Percentiles rank a stretch among this genome's conserved stretches.
Evolutionary conservation across 2,888 invertebrate genomes (phyloP).

Genomic region (Empis livida): DNA sequence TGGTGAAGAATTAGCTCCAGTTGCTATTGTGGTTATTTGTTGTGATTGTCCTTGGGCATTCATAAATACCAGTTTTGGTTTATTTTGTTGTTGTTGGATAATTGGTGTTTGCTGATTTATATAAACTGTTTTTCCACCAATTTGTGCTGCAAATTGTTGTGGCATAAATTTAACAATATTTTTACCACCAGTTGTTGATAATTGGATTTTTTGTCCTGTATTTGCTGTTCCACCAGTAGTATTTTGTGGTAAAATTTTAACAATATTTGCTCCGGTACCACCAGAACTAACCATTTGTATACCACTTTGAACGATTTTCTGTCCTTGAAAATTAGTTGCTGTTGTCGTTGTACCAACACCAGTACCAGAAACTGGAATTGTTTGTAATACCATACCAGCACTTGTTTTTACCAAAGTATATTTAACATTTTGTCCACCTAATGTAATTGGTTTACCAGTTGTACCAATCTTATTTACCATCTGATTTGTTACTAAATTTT

Average conservation of each 20-base stretch:
- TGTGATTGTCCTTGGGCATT: background rate
- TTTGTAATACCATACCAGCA: constrained; percentile 1
- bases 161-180: background rate
- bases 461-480: background rate
- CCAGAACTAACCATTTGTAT: background rate
- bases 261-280: background rate
- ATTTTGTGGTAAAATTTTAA: background rate
- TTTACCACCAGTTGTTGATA: background rate
- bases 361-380: background rate
- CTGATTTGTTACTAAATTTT: background rate
- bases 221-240: background rate
- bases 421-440: constrained; percentile 1
- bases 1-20: background rate
- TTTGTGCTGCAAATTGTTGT: background rate
- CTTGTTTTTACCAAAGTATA: background rate
- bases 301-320: background rate
- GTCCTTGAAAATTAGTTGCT: background rate
- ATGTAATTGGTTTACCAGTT: background rate
- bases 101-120: background rate
- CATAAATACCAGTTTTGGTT: background rate
- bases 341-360: background rate
- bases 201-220: background rate
- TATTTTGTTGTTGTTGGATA: background rate
- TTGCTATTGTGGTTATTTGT: background rate
- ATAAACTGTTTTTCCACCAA: background rate